Evolutionary conservation across 2,888 invertebrate species (phyloP).

Genomic region (Parascotia fuliginaria): DNA sequence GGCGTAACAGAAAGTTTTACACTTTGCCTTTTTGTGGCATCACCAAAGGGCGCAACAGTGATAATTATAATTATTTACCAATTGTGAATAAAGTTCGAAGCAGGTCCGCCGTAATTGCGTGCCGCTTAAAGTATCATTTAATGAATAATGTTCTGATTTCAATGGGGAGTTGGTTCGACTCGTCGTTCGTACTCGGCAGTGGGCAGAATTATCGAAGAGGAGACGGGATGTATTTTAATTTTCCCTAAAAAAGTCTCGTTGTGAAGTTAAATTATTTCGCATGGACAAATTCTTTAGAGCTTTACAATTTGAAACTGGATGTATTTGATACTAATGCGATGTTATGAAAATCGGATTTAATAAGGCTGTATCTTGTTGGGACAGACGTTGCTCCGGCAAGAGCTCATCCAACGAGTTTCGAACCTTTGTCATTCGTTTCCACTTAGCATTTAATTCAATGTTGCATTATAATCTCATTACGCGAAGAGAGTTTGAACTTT

Average conservation of each 20-base stretch:
- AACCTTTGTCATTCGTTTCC: conserved; percentile 25
- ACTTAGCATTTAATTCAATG: conserved; percentile 28
- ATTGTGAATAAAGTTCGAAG: conserved; percentile 77
- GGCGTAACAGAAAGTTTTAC: conserved; percentile 75
- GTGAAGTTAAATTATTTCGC: conserved; percentile 77
- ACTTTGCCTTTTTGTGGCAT: conserved; percentile 80
- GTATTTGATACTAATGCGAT: conserved; percentile 61
- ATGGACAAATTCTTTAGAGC: conserved; percentile 70
- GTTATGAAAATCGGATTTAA: conserved; percentile 59
- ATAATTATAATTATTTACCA: conserved; percentile 85
- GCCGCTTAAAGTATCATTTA: conserved; percentile 78
- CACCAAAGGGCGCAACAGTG: conserved; percentile 74
- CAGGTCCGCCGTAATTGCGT: conserved; percentile 72
- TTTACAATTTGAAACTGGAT: conserved; percentile 63
- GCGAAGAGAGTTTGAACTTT: conserved; percentile 3
- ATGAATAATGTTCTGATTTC: conserved; percentile 73
- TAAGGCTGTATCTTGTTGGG: conserved; percentile 34
- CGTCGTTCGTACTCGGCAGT: conserved; percentile 61
- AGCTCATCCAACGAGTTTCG: conserved; percentile 20
- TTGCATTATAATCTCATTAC: conserved; percentile 7
- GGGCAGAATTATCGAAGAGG: conserved; percentile 61
- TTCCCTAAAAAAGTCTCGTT: conserved; percentile 62
- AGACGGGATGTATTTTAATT: conserved; percentile 65
- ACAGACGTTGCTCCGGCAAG: conserved; percentile 18
- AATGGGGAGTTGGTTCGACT: conserved; percentile 55